phyloP scores from a whole-genome alignment of 92 coral and sea anemone genomes.

The Ricordea florida region DNA sequence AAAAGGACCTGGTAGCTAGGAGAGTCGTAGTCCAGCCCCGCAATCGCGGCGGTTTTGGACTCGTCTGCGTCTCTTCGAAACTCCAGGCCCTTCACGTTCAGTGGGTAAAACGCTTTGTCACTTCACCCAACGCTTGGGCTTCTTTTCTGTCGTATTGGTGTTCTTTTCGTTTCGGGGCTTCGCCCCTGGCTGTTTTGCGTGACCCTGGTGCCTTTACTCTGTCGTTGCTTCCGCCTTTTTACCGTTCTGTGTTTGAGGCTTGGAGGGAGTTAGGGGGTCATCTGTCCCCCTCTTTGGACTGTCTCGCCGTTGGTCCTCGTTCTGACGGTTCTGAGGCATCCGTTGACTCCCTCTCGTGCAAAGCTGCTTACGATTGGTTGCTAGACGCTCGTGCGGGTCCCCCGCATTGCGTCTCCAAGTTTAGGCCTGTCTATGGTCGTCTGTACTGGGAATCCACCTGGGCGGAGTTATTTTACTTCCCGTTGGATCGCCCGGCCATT shows the following conservation, averaged over 20 bases:
- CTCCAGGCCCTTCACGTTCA: not conserved
- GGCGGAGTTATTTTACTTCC: not conserved
- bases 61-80: not conserved
- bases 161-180: not conserved
- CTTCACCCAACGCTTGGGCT: not conserved
- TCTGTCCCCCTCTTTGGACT: not conserved
- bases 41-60: not conserved
- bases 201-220: not conserved
- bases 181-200: not conserved
- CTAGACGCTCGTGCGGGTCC: not conserved
- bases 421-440: not conserved
- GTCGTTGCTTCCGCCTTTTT: not conserved
- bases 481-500: not conserved
- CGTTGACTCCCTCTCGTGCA: not conserved
- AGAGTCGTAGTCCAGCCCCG: not conserved
- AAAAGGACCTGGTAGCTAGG: no score
- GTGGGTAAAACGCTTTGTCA: conserved; percentile 7
- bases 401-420: not conserved
- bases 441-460: conserved; percentile 24
- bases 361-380: not conserved
- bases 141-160: not conserved
- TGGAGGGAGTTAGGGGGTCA: conserved; percentile 6
- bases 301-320: not conserved
- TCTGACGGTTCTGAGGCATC: not conserved
- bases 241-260: not conserved